phyloP scores from a whole-genome alignment of 30 jellyfish, hydroid and myxozoan genomes.

The Rhopilema esculentum region DNA sequence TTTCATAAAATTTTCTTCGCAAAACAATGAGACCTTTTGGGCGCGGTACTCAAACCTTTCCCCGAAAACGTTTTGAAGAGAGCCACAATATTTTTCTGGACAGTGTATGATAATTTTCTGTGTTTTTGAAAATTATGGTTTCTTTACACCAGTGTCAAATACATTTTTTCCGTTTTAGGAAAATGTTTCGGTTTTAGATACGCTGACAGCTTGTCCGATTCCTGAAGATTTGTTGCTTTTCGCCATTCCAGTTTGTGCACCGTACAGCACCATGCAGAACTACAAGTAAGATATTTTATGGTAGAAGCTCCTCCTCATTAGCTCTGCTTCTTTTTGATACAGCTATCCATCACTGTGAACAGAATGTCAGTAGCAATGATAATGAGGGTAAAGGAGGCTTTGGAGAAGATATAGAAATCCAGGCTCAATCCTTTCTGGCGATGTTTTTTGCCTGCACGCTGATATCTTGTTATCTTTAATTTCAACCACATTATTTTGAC shows the following conservation, averaged over 20 bases:
- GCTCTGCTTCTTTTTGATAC: not conserved
- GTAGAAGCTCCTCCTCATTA: not conserved
- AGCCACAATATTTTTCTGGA: too few relatives aligned
- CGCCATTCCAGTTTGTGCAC: conserved; percentile 96
- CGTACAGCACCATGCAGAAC: conserved; percentile 81
- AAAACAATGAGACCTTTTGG: too few relatives aligned
- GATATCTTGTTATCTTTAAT: too few relatives aligned
- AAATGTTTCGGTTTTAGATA: conserved; percentile 67
- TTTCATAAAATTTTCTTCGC: too few relatives aligned
- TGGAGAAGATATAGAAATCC: too few relatives aligned
- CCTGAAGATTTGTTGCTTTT: conserved; percentile 79
- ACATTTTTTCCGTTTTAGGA: conserved; percentile 39
- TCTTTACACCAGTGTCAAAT: not conserved
- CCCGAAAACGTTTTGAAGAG: too few relatives aligned
- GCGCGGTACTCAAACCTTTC: too few relatives aligned
- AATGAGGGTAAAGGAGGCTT: too few relatives aligned
- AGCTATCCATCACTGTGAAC: not conserved
- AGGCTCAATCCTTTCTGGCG: too few relatives aligned
- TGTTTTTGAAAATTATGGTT: not conserved
- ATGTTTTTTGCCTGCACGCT: too few relatives aligned
- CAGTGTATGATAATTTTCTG: too few relatives aligned
- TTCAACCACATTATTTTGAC: too few relatives aligned
- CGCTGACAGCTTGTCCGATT: conserved; percentile 90
- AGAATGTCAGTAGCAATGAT: not conserved
- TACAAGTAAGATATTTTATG: conserved; percentile 74